phyloP scores from a whole-genome alignment of 2,888 invertebrate species.

The Vandiemenella viatica region DNA sequence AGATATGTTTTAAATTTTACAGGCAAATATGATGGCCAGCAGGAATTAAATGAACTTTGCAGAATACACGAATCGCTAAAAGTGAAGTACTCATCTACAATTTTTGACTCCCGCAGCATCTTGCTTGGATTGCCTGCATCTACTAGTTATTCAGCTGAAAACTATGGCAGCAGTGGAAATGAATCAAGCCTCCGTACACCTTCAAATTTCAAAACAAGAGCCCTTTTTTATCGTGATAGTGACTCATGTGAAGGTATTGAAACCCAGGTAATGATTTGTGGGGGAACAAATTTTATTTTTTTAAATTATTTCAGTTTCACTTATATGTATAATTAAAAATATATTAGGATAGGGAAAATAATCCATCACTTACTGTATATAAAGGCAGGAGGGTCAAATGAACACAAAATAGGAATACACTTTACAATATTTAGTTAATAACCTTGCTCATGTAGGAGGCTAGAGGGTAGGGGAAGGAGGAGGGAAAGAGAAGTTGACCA shows the following conservation, averaged over 20 bases:
- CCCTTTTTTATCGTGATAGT: constrained; percentile 64
- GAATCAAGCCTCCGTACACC: constrained; percentile 48
- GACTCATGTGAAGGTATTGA: constrained; percentile 60
- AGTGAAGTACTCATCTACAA: constrained; percentile 69
- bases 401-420: no score
- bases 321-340: no score
- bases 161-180: neutral
- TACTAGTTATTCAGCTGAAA: constrained; percentile 18
- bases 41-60: constrained; percentile 75
- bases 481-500: no score
- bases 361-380: no score
- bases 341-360: no score
- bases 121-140: constrained; percentile 53
- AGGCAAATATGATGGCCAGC: constrained; percentile 65
- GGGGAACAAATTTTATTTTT: no score
- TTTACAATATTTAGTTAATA: no score
- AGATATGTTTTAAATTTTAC: constrained; percentile 11
- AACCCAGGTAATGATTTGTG: constrained; percentile 23
- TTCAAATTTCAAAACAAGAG: constrained; percentile 64
- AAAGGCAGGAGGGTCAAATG: no score
- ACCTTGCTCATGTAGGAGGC: no score
- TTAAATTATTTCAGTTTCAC: no score
- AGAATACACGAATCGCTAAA: constrained; percentile 75
- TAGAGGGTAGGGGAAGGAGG: no score
- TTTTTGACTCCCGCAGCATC: constrained; percentile 76